Percentiles rank a stretch among this genome's conserved stretches.
These are phyloP conservation scores for Carpatolechia fugitivella DNA, from an alignment of 2,888 invertebrate genomes.

Conservation along the genomic window DNA sequence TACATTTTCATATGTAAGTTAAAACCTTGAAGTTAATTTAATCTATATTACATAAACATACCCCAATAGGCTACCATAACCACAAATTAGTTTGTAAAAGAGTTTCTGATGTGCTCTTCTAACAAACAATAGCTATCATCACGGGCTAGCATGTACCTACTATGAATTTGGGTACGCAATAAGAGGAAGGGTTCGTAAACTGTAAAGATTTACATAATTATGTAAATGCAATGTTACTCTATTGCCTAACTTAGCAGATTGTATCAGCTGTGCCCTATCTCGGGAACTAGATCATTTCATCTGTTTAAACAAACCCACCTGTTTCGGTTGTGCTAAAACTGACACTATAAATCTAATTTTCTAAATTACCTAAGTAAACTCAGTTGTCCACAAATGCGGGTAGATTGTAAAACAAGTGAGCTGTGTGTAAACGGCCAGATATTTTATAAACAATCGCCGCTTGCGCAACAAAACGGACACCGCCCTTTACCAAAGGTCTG, in stretches of 20 bases:
- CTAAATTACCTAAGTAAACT: conserved; percentile 8
- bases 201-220: background rate
- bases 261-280: background rate
- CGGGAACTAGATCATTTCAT: too few relatives aligned
- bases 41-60: too few relatives aligned
- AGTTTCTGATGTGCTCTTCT: too few relatives aligned
- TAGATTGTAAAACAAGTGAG: conserved; percentile 37
- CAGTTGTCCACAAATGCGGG: conserved; percentile 31
- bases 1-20: too few relatives aligned
- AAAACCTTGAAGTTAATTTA: too few relatives aligned
- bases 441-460: conserved; percentile 48
- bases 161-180: too few relatives aligned
- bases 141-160: too few relatives aligned
- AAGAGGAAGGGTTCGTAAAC: background rate
- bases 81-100: too few relatives aligned
- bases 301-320: background rate
- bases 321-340: background rate
- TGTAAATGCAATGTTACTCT: background rate
- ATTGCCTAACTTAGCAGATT: background rate
- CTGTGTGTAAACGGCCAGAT: conserved; percentile 37
- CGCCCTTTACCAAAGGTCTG: conserved; percentile 40
- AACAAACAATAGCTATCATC: too few relatives aligned
- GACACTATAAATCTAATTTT: conserved; percentile 6
- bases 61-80: too few relatives aligned
- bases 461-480: conserved; percentile 45